Evolutionary conservation across 2,797 vertebrate genomes (phyloP), one percentile per base, ranked within the genome.

Genomic region (Danio kyathit): DNA sequence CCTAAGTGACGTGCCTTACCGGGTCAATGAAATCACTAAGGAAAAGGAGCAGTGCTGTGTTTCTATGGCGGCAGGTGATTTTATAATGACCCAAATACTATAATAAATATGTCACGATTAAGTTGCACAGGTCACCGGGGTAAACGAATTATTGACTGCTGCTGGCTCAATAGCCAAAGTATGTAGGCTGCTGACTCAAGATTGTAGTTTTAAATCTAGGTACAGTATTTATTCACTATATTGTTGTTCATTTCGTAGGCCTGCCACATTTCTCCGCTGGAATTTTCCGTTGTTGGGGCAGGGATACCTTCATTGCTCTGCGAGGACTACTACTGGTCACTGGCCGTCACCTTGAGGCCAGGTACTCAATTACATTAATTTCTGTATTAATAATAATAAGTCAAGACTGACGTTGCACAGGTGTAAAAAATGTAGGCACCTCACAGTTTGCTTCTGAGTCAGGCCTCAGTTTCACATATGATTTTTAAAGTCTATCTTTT

Each of bases 241-340:
- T 64, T 41, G 38, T 64, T 56, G 7, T 0, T 46, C 5, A 19
- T 44, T 71, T 12, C 1, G 52, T 81, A 99, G 98, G 97, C 85
- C 94, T 99, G 78, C 98, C 98, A 89, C 97, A 99, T 88, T 99
- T 99, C 90, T 96, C 97, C 4, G 92, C 96, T 63, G 98, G 97
- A 56, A 96, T 99, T 86, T 99, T 99, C 91, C 97, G 97, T 14
- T 98, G 96, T 13, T 99, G 98, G 97, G 98, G 98, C 85, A 93
- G 97, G 85, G 97, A 99, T 85, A 98, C 97, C 1, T 99, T 99
- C 82, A 99, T 99, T 65, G 95, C 97, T n/a, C 93, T 99, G 81
- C 91, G 97, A 89, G 98, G 97, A 51, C 89, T 98, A 1, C 88
- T 98, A 92, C 92, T 99, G 70, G 87, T 99, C 74, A 96, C 97